phyloP scores from a whole-genome alignment of 1,140 invertebrate genomes.

The Drosophila aff. region DNA sequence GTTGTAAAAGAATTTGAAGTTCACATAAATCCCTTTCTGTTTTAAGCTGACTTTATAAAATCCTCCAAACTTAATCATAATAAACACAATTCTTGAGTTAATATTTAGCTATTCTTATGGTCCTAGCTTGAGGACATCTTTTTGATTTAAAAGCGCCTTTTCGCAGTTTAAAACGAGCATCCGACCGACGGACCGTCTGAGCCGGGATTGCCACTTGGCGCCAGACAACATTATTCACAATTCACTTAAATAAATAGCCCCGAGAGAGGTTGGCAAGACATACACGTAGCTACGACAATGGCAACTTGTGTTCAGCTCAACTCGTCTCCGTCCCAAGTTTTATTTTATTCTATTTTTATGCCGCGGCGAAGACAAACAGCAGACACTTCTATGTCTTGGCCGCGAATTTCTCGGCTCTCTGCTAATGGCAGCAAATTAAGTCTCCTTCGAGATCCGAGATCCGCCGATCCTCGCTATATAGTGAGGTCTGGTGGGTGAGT shows the following conservation, averaged over 20 bases:
- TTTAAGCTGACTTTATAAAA: not conserved
- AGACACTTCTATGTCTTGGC: slow-evolving; percentile 40
- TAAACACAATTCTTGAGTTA: slow-evolving; percentile 10
- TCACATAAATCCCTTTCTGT: not conserved
- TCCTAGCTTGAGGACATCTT: slow-evolving; percentile 9
- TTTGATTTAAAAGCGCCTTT: slow-evolving; percentile 25
- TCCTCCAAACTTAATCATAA: not conserved
- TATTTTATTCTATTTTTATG: slow-evolving; percentile 52
- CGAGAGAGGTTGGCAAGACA: slow-evolving; percentile 18
- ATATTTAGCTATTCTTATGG: slow-evolving; percentile 1
- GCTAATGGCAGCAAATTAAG: slow-evolving; percentile 56
- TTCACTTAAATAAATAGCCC: slow-evolving; percentile 62
- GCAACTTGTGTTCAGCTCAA: slow-evolving; percentile 42
- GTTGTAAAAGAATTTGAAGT: not conserved
- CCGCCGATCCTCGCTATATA: not conserved
- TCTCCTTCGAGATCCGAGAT: slow-evolving; percentile 11
- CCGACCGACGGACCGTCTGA: slow-evolving; percentile 8
- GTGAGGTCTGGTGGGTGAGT: slow-evolving; percentile 41
- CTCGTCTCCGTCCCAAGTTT: slow-evolving; percentile 18
- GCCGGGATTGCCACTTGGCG: slow-evolving; percentile 49
- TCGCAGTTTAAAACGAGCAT: slow-evolving; percentile 14
- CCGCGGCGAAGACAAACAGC: slow-evolving; percentile 39
- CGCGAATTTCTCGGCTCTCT: slow-evolving; percentile 34
- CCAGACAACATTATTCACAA: slow-evolving; percentile 64
- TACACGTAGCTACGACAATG: slow-evolving; percentile 38